Conservation (phyloP, 2,888 invertebrate genomes). For the Plebejus argus region DNA sequence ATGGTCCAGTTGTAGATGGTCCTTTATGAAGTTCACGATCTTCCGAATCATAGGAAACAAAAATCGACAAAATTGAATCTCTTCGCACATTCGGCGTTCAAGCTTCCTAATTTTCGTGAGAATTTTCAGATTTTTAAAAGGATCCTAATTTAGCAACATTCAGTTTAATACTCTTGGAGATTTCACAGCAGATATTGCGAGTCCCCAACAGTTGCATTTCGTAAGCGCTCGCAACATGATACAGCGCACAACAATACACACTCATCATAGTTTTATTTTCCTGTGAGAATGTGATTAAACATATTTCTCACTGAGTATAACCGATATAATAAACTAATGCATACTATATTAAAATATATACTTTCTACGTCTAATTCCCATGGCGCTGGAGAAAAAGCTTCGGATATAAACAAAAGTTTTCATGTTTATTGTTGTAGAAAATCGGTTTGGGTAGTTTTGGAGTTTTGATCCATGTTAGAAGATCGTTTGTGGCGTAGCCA, state of each 20-base stretch:
- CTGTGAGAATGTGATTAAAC: constrained; percentile 30
- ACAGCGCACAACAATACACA: constrained; percentile 20
- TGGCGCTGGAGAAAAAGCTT: constrained; percentile 17
- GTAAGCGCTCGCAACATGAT: constrained; percentile 23
- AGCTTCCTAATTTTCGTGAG: background rate
- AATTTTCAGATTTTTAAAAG: background rate
- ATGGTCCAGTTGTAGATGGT: no score
- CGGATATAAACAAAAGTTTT: background rate
- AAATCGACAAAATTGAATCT: background rate
- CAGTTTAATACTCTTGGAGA: background rate
- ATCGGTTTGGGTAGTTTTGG: background rate
- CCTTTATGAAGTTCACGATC: no score
- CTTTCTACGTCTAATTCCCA: constrained; percentile 20
- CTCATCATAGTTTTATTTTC: constrained; percentile 30
- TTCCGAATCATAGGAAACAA: background rate
- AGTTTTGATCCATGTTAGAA: background rate
- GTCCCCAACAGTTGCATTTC: background rate
- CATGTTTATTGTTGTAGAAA: constrained; percentile 1
- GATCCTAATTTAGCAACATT: background rate
- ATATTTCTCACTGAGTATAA: constrained; percentile 31
- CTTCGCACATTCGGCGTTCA: background rate
- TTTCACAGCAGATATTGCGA: background rate
- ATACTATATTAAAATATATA: constrained; percentile 27
- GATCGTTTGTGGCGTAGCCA: background rate
- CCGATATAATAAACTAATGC: constrained; percentile 31